phyloP scores from a whole-genome alignment of 2,113 vertebrate species.

The Neotoma lepida region DNA sequence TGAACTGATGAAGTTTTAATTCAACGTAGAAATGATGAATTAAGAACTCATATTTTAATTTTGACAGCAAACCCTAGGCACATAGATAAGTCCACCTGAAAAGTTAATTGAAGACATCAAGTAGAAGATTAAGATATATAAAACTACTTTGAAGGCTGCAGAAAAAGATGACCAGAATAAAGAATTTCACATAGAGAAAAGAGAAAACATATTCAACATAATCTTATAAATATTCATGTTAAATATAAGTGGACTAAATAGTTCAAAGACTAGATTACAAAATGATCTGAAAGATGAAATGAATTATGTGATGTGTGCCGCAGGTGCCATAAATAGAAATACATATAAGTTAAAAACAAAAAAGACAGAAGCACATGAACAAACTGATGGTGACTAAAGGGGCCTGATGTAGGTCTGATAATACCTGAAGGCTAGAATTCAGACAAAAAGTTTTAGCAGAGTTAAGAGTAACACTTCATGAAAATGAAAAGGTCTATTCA shows the following conservation, averaged over 20 bases:
- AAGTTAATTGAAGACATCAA: background rate
- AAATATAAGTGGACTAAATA: background rate
- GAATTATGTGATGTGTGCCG: background rate
- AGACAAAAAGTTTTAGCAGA: background rate
- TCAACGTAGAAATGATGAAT: background rate
- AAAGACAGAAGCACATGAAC: background rate
- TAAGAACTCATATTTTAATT: background rate
- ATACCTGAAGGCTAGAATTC: background rate
- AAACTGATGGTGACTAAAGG: background rate
- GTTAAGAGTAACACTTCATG: background rate
- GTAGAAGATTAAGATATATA: background rate
- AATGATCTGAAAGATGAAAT: background rate
- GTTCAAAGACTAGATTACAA: background rate
- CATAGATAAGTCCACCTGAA: background rate
- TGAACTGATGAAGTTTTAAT: background rate
- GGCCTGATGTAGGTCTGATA: background rate
- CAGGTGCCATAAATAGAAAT: background rate
- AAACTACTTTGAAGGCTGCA: background rate
- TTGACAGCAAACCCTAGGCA: background rate
- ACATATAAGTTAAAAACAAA: background rate
- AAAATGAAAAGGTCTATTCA: background rate
- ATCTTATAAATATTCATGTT: background rate
- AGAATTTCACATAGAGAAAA: background rate
- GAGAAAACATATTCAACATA: background rate
- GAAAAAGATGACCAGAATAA: background rate